A percentile compares a stretch with the other conserved stretches of the same genome.
Conservation (phyloP, 2,888 invertebrate genomes). For the Meta bourneti region DNA sequence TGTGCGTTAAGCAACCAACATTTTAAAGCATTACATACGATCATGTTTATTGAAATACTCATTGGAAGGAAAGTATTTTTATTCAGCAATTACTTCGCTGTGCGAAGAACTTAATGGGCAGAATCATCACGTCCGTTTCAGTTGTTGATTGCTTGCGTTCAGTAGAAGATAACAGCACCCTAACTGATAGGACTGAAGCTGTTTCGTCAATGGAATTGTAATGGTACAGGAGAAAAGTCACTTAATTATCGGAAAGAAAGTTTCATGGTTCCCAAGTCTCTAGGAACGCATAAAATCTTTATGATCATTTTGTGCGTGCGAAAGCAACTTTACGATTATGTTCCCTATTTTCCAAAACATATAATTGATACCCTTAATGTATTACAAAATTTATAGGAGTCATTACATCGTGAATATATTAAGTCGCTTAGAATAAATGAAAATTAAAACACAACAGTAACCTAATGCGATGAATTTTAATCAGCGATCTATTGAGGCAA, state of each 20-base stretch:
- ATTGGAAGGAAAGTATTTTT: not conserved
- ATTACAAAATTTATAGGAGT: no score
- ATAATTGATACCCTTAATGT: no score
- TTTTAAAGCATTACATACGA: not conserved
- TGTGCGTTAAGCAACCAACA: not conserved
- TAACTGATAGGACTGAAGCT: not conserved
- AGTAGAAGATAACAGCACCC: not conserved
- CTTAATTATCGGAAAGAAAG: not conserved
- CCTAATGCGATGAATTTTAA: no score
- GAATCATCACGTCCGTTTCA: not conserved
- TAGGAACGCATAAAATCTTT: not conserved
- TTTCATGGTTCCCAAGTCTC: not conserved
- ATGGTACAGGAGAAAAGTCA: not conserved
- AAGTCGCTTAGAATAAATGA: no score
- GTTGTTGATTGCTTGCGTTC: not conserved
- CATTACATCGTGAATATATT: no score
- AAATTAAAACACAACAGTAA: no score
- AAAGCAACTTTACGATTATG: no score
- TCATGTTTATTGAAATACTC: not conserved
- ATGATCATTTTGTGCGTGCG: not conserved
- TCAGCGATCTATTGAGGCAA: no score
- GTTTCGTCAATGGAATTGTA: not conserved
- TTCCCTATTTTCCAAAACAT: no score
- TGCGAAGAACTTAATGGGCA: not conserved
- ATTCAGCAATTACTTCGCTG: not conserved